Evolutionary conservation across 1,140 invertebrate species (phyloP), one percentile per base, ranked within the genome.

Genomic region (Zophobas morio): DNA sequence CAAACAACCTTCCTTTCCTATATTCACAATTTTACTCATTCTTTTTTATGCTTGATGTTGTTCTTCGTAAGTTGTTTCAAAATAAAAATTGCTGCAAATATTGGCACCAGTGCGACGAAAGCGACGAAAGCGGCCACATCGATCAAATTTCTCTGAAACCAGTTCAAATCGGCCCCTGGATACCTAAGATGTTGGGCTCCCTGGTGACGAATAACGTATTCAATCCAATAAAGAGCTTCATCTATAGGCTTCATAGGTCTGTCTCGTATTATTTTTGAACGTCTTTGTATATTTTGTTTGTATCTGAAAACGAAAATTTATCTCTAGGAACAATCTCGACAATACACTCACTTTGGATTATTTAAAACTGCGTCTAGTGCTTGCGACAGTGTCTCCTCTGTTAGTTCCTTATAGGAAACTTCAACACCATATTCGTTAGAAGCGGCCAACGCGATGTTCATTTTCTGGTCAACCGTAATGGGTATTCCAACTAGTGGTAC

Each of bases 361-460:
- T 63, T 70, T 3, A 78, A 36, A 6, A 78, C 47, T 75, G 63
- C 51, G 6, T 70, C 46, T 6, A 78, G 33, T 36, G 77, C 74
- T 54, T 35, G 36, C 32, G 37, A 60, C 6, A 83, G 73, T 54
- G 78, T 73, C 4, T 66, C 78, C 36, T 79, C 78, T 6, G 35
- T 82, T 1, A 86, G 74, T 6, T 79, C 54, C 2, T 54, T 33
- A 57, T 82, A 85, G 33, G 78, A 72, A 0, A 86, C 49, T 0
- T 86, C 81, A 72, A 87, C 83, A 37, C 87, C 89, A 70, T 87
- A 88, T 4, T 88, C 89, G 2, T 81, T 80, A 32, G 84, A 56
- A 49, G 88, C 83, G 0, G 87, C 86, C 36, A 86, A 85, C 1
- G 87, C 85, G 77, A 90, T 85, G 78, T 91, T 92, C 5, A 20